A percentile compares a stretch with the other conserved stretches of the same genome.
phyloP scores from a whole-genome alignment of 2,113 vertebrate species.

The Myotis brandtii region DNA sequence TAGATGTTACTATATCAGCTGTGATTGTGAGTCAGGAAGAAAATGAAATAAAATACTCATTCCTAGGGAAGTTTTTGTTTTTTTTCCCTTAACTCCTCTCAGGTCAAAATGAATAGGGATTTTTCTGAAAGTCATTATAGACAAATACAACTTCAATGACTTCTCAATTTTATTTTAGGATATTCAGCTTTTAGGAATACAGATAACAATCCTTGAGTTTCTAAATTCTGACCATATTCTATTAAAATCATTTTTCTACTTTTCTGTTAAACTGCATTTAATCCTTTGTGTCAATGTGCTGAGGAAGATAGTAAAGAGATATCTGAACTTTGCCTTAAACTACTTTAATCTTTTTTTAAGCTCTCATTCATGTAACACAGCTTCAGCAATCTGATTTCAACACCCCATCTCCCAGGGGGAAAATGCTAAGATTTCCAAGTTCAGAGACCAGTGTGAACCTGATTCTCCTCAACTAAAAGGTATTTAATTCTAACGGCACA shows the following conservation, averaged over 20 bases:
- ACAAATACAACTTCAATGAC: slow-evolving; percentile 70
- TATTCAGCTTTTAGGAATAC: slow-evolving; percentile 75
- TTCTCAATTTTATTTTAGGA: slow-evolving; percentile 73
- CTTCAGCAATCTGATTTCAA: slow-evolving; percentile 86
- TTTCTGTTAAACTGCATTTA: slow-evolving; percentile 83
- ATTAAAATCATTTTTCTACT: slow-evolving; percentile 81
- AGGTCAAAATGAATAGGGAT: slow-evolving; percentile 78
- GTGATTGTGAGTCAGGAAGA: slow-evolving; percentile 50
- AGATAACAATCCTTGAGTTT: slow-evolving; percentile 76
- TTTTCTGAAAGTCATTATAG: slow-evolving; percentile 75
- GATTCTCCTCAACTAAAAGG: slow-evolving; percentile 78
- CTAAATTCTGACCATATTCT: slow-evolving; percentile 80
- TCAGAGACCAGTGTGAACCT: slow-evolving; percentile 82
- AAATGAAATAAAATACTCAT: slow-evolving; percentile 58
- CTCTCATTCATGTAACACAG: slow-evolving; percentile 84
- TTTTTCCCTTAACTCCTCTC: slow-evolving; percentile 22
- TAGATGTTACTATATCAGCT: slow-evolving; percentile 60
- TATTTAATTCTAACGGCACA: slow-evolving; percentile 62
- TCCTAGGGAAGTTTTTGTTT: slow-evolving; percentile 31
- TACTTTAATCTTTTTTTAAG: slow-evolving; percentile 86
- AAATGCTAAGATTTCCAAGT: slow-evolving; percentile 81
- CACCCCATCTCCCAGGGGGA: slow-evolving; percentile 69
- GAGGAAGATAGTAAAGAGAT: slow-evolving; percentile 85
- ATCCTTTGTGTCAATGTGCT: slow-evolving; percentile 84
- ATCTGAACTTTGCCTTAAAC: slow-evolving; percentile 85